A percentile compares a stretch with the other conserved stretches of the same genome.
Conservation (phyloP, 2,888 invertebrate genomes). For the Polyommatus iphigenia region DNA sequence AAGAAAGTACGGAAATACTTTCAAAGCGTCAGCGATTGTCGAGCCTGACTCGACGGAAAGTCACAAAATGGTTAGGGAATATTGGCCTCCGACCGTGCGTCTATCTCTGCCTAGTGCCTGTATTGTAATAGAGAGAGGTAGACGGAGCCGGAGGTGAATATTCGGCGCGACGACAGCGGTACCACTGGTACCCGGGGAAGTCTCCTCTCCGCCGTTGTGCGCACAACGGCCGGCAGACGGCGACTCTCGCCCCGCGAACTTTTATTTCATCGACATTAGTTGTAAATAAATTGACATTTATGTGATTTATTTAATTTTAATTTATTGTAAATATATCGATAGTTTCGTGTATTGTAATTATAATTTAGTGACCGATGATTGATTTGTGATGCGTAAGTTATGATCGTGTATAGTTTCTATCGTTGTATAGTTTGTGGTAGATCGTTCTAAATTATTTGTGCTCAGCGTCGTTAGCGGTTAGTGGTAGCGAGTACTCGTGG, state of each 20-base stretch:
- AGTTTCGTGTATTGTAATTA: conserved; percentile 58
- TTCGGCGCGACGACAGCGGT: neutral
- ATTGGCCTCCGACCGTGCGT: neutral
- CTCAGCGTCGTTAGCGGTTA: conserved; percentile 34
- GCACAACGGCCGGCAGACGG: conserved; percentile 42
- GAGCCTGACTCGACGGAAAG: neutral
- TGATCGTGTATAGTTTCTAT: conserved; percentile 69
- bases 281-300: conserved; percentile 66
- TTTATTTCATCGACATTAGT: conserved; percentile 47
- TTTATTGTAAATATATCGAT: conserved; percentile 74
- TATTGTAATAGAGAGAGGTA: conserved; percentile 11
- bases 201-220: conserved; percentile 23
- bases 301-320: conserved; percentile 67
- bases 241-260: conserved; percentile 36
- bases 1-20: neutral
- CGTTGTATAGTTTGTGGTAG: conserved; percentile 70
- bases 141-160: neutral
- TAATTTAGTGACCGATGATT: conserved; percentile 63
- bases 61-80: neutral
- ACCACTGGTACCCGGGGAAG: conserved; percentile 38
- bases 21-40: neutral
- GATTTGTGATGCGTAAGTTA: conserved; percentile 63
- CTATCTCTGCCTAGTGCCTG: neutral
- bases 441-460: conserved; percentile 57
- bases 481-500: neutral